phyloP scores from a whole-genome alignment of 2,888 invertebrate genomes.

The Cantharis lateralis region DNA sequence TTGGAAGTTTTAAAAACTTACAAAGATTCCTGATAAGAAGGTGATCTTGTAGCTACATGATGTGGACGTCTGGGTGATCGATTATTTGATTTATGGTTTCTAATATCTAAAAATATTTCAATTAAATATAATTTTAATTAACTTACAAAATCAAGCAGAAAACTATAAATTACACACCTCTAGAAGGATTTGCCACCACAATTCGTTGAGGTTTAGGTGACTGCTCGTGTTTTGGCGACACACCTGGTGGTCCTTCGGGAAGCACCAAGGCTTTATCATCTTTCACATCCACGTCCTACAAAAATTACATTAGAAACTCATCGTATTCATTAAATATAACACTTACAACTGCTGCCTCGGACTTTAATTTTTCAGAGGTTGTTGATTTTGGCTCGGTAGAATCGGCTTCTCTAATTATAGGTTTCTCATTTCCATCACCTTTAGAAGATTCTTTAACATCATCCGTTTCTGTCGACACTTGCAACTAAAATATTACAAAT shows the following conservation, averaged over 20 bases:
- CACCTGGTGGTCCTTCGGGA: slow-evolving; percentile 52
- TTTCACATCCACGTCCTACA: slow-evolving; percentile 29
- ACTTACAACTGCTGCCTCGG: slow-evolving; percentile 4
- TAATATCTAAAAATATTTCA: background rate
- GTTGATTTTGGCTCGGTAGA: slow-evolving; percentile 52
- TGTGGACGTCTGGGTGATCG: slow-evolving; percentile 35
- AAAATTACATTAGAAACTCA: background rate
- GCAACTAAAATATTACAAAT: background rate
- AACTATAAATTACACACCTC: slow-evolving; percentile 8
- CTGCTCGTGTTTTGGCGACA: slow-evolving; percentile 45
- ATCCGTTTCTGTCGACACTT: background rate
- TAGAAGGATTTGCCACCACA: slow-evolving; percentile 25
- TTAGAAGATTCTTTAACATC: slow-evolving; percentile 26
- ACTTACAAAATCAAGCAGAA: background rate
- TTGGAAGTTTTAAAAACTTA: background rate
- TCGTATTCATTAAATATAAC: background rate
- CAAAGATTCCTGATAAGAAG: slow-evolving; percentile 27
- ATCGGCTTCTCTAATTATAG: slow-evolving; percentile 55
- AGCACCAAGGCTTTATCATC: slow-evolving; percentile 26
- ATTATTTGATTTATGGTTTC: slow-evolving; percentile 10
- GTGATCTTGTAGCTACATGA: slow-evolving; percentile 20
- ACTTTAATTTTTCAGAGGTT: slow-evolving; percentile 16
- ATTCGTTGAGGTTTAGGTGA: slow-evolving; percentile 41
- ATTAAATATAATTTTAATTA: background rate
- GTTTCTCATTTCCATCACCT: slow-evolving; percentile 46